Evolutionary conservation across 2,113 vertebrate genomes (phyloP).

Genomic region (Lucifuga dentata): DNA sequence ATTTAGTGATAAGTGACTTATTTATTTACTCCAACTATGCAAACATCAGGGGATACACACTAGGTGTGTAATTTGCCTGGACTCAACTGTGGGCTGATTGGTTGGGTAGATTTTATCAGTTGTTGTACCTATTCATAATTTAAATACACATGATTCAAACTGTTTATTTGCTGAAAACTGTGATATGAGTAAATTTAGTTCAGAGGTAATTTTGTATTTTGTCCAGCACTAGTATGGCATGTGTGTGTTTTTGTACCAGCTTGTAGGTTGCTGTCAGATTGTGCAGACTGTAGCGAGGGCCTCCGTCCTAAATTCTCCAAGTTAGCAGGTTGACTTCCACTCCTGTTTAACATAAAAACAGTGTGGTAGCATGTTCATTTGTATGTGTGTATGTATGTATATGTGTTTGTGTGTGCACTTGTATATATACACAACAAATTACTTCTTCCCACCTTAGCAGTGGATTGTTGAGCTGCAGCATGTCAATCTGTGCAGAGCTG

Average conservation of each 20-base stretch:
- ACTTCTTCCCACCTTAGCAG: constrained; percentile 64
- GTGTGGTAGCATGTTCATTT: neutral
- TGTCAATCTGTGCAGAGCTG: constrained; percentile 58
- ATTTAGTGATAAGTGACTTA: too few species aligned
- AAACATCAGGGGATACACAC: too few species aligned
- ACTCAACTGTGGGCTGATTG: too few species aligned
- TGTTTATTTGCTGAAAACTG: too few species aligned
- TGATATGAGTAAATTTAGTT: too few species aligned
- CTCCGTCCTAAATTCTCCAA: constrained; percentile 81
- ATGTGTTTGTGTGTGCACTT: neutral
- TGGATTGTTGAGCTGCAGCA: constrained; percentile 57
- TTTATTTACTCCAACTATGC: too few species aligned
- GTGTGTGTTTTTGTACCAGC: constrained; percentile 73
- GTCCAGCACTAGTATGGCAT: neutral
- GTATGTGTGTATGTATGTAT: neutral
- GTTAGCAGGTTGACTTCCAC: constrained; percentile 88
- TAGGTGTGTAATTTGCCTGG: too few species aligned
- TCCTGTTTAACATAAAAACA: constrained; percentile 64
- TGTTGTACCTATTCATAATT: too few species aligned
- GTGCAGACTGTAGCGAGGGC: constrained; percentile 84
- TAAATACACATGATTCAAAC: too few species aligned
- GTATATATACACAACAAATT: neutral
- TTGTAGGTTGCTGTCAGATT: constrained; percentile 82
- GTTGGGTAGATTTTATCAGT: too few species aligned
- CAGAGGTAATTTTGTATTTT: too few species aligned